phyloP scores from a whole-genome alignment of 1,140 invertebrate species.

The Zaprionus gabonicus region DNA sequence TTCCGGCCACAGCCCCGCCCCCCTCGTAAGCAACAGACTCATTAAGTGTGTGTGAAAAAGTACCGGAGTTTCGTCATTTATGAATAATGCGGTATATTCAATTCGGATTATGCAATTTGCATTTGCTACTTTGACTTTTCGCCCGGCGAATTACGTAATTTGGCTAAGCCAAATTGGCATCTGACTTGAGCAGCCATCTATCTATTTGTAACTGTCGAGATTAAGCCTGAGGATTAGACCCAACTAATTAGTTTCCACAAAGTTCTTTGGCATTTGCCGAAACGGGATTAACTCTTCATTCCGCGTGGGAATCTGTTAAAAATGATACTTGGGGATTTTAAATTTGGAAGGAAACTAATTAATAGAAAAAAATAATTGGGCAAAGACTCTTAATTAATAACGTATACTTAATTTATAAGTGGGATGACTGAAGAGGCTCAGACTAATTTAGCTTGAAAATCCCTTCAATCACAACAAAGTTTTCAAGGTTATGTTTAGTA shows the following conservation, averaged over 20 bases:
- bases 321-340: background rate
- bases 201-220: background rate
- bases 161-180: background rate
- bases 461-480: background rate
- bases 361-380: no score
- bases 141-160: constrained; percentile 10
- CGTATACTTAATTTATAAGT: no score
- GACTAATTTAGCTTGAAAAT: no score
- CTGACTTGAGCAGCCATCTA: background rate
- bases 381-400: no score
- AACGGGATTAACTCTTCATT: background rate
- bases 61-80: constrained; percentile 20
- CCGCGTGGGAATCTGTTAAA: no score
- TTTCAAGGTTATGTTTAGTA: background rate
- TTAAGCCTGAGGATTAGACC: background rate
- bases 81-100: constrained; percentile 65
- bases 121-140: constrained; percentile 30
- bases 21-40: constrained; percentile 34
- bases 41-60: constrained; percentile 61
- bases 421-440: no score
- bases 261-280: background rate
- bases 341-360: no score
- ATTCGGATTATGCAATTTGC: constrained; percentile 55
- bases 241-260: background rate
- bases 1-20: background rate